Percentiles rank a stretch among this genome's conserved stretches.
Conservation (phyloP, 1,140 invertebrate species). For the Drosophila novamexicana region DNA sequence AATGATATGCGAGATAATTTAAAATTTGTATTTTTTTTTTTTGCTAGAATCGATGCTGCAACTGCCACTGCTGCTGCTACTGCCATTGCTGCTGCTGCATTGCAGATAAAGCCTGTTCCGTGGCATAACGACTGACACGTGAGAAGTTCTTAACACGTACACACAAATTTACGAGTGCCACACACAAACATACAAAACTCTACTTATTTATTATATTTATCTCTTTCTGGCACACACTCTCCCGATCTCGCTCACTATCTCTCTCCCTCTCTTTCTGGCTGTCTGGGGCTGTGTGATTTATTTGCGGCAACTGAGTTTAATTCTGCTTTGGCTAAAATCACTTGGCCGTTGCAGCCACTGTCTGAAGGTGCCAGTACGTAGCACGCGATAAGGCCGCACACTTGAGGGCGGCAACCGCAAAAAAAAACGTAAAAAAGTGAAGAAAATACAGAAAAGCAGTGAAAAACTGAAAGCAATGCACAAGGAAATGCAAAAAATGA, state of each 20-base stretch:
- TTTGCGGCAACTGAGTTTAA: slow-evolving; percentile 44
- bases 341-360: slow-evolving; percentile 24
- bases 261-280: not conserved
- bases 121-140: slow-evolving; percentile 73
- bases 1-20: slow-evolving; percentile 56
- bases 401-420: slow-evolving; percentile 62
- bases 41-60: slow-evolving; percentile 3
- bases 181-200: slow-evolving; percentile 39
- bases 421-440: slow-evolving; percentile 8
- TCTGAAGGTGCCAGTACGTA: slow-evolving; percentile 67
- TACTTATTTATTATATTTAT: slow-evolving; percentile 60
- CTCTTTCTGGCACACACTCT: not conserved
- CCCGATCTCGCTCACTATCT: not conserved
- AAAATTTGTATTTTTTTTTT: not conserved
- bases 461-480: slow-evolving; percentile 65
- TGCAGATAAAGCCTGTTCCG: slow-evolving; percentile 63
- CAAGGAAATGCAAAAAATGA: slow-evolving; percentile 81
- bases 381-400: slow-evolving; percentile 71
- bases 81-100: slow-evolving; percentile 48
- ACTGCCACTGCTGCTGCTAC: not conserved
- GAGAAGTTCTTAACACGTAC: slow-evolving; percentile 69
- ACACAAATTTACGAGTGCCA: slow-evolving; percentile 56
- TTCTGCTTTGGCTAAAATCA: slow-evolving; percentile 51
- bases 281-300: slow-evolving; percentile 37
- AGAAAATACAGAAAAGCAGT: slow-evolving; percentile 25